phyloP scores from a whole-genome alignment of 2,797 vertebrate genomes.

The Cottoperca gobio region DNA sequence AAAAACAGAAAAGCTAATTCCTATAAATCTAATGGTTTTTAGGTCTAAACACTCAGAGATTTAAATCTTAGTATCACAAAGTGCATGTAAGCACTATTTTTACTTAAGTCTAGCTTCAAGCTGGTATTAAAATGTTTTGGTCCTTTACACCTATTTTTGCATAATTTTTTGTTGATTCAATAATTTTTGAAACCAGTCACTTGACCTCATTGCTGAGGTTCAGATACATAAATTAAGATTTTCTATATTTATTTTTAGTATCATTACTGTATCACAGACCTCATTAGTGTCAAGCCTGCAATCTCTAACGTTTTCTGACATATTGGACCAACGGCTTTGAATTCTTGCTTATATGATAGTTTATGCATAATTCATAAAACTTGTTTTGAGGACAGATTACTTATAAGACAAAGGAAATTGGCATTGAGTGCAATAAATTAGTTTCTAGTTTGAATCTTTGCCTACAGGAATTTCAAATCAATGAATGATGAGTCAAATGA shows the following conservation, averaged over 20 bases:
- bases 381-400: conserved; percentile 15
- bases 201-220: conserved; percentile 12
- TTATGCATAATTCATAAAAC: conserved; percentile 12
- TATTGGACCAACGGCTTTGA: conserved; percentile 15
- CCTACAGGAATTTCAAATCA: neutral
- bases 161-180: conserved; percentile 14
- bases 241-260: conserved; percentile 16
- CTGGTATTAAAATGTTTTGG: neutral
- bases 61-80: neutral
- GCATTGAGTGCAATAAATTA: conserved; percentile 33
- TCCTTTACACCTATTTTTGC: neutral
- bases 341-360: conserved; percentile 2
- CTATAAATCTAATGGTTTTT: neutral
- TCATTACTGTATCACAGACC: conserved; percentile 32
- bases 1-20: neutral
- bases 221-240: neutral
- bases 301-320: neutral
- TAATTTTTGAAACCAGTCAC: neutral
- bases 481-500: neutral
- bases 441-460: conserved; percentile 22
- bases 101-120: neutral
- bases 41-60: neutral
- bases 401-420: conserved; percentile 7
- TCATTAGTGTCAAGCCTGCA: conserved; percentile 33
- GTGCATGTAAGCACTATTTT: conserved; percentile 13